A percentile compares a stretch with the other conserved stretches of the same genome.
phyloP scores from a whole-genome alignment of 2,888 invertebrate genomes.

The Oasisia sp. region DNA sequence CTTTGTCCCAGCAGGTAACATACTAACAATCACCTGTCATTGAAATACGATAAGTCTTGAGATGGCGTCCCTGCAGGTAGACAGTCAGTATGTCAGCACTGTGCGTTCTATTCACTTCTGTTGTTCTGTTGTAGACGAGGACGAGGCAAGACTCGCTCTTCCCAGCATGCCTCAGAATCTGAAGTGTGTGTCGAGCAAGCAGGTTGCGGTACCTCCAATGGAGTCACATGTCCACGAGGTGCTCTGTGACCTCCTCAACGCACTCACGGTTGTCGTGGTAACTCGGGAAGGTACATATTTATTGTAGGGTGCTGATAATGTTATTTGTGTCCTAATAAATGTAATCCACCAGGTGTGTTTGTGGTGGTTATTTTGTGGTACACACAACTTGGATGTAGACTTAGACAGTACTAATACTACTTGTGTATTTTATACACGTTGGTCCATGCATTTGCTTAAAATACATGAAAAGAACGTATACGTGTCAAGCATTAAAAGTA shows the following conservation, averaged over 20 bases:
- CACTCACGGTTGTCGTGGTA: conserved; percentile 64
- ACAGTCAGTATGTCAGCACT: no score
- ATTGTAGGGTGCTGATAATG: neutral
- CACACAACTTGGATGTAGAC: no score
- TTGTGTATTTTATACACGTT: no score
- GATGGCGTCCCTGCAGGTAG: no score
- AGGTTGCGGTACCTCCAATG: conserved; percentile 46
- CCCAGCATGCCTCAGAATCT: conserved; percentile 73
- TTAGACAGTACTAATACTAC: no score
- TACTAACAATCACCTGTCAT: no score
- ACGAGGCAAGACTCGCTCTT: conserved; percentile 70
- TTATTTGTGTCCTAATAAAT: neutral
- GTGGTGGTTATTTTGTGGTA: neutral
- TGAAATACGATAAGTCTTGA: no score
- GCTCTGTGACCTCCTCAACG: conserved; percentile 72
- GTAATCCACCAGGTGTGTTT: neutral
- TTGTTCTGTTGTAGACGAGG: conserved; percentile 70
- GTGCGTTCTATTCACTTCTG: neutral
- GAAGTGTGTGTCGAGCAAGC: conserved; percentile 65
- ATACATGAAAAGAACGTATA: no score
- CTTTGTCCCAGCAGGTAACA: no score
- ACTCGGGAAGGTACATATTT: conserved; percentile 45
- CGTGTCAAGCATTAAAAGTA: no score
- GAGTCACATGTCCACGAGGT: conserved; percentile 59
- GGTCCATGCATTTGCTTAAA: no score